phyloP scores from a whole-genome alignment of 2,797 vertebrate species.

The Crax fasciolata region DNA sequence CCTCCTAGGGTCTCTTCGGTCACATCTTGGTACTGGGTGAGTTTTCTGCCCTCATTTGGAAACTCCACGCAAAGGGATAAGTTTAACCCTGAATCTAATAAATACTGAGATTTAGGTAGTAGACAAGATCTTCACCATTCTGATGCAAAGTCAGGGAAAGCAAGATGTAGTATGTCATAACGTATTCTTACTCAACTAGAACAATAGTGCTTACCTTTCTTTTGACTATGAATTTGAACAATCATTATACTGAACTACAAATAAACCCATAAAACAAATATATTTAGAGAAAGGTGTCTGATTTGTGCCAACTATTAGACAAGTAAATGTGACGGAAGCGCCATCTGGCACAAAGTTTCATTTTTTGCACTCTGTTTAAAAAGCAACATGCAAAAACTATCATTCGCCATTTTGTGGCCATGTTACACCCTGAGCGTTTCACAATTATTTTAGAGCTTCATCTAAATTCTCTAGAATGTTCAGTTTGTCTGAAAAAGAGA shows the following conservation, averaged over 20 bases:
- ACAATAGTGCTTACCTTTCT: neutral
- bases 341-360: neutral
- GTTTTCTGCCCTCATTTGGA: neutral
- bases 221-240: neutral
- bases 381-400: neutral
- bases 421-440: neutral
- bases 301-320: neutral
- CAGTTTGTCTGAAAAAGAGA: neutral
- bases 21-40: neutral
- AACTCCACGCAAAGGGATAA: neutral
- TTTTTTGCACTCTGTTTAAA: neutral
- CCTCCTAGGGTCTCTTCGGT: neutral
- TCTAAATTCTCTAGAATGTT: neutral
- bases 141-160: neutral
- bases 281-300: neutral
- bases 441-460: neutral
- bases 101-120: neutral
- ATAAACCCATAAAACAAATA: neutral
- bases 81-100: neutral
- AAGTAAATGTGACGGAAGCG: neutral
- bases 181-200: neutral
- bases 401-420: neutral
- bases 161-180: neutral
- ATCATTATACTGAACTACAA: neutral
- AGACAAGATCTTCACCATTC: neutral